A percentile compares a stretch with the other conserved stretches of the same genome.
Conservation (phyloP, 2,113 vertebrate species). For the Ivindomyrus marchei region DNA sequence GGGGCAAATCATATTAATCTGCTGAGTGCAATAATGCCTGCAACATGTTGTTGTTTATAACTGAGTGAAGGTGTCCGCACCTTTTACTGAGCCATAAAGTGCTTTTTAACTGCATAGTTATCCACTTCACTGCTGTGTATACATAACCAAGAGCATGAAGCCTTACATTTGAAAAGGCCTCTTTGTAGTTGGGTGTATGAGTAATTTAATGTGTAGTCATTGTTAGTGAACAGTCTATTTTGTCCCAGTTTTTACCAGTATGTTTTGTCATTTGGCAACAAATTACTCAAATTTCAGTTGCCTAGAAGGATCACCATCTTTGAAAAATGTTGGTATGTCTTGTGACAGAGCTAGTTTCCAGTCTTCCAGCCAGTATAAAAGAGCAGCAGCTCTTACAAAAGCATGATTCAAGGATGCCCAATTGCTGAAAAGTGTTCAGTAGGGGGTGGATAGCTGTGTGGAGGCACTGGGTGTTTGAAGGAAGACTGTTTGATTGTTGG, state of each 20-base stretch:
- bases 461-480: not conserved
- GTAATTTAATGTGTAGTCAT: not conserved
- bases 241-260: not conserved
- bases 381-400: not conserved
- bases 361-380: constrained; percentile 1
- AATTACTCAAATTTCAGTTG: not conserved
- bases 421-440: not conserved
- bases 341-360: not conserved
- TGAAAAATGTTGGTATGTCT: not conserved
- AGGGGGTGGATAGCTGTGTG: not conserved
- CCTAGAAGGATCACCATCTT: not conserved
- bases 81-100: not conserved
- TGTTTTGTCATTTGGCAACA: not conserved
- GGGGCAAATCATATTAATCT: not conserved
- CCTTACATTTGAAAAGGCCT: not conserved
- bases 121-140: not conserved
- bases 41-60: not conserved
- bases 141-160: not conserved
- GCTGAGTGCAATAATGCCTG: not conserved
- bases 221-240: not conserved
- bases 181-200: not conserved
- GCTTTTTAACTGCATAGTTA: not conserved
- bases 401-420: not conserved
- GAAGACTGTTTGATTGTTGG: not conserved
- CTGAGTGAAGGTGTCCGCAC: not conserved